Conservation (phyloP, 2,888 invertebrate species). For the Leucoptera coffeella region DNA sequence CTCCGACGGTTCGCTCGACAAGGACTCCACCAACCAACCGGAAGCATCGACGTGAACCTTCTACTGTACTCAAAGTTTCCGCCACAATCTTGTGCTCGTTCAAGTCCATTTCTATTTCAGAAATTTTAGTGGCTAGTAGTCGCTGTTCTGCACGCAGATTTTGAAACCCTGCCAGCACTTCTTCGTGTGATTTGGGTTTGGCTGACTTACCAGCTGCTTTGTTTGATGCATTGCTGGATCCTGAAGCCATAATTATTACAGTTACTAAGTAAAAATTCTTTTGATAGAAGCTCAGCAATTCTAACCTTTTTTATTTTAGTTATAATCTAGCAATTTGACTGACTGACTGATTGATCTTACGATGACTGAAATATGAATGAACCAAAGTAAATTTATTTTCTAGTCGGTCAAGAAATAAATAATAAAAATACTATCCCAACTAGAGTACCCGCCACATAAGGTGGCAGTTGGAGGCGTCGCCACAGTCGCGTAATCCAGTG, state of each 20-base stretch:
- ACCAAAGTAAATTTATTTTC: no score
- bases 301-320: no score
- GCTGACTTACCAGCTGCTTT: slow-evolving; percentile 17
- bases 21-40: slow-evolving; percentile 91
- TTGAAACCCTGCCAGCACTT: slow-evolving; percentile 84
- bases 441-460: no score
- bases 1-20: slow-evolving; percentile 87
- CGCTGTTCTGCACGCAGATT: slow-evolving; percentile 82
- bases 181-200: slow-evolving; percentile 60
- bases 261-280: no score
- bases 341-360: no score
- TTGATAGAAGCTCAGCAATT: no score
- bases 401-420: no score
- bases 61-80: slow-evolving; percentile 83
- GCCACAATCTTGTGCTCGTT: slow-evolving; percentile 98
- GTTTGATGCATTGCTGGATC: background rate
- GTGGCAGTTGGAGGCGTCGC: no score
- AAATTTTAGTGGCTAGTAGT: slow-evolving; percentile 77
- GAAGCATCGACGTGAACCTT: slow-evolving; percentile 81
- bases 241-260: slow-evolving; percentile 7
- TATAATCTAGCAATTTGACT: no score
- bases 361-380: no score
- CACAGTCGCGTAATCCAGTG: no score
- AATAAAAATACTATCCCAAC: no score
- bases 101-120: slow-evolving; percentile 89